Percentiles rank a stretch among this genome's conserved stretches.
These are phyloP conservation scores for Mesorhabditis belari DNA, from an alignment of 2,888 invertebrate species.

Conservation along the genomic window DNA sequence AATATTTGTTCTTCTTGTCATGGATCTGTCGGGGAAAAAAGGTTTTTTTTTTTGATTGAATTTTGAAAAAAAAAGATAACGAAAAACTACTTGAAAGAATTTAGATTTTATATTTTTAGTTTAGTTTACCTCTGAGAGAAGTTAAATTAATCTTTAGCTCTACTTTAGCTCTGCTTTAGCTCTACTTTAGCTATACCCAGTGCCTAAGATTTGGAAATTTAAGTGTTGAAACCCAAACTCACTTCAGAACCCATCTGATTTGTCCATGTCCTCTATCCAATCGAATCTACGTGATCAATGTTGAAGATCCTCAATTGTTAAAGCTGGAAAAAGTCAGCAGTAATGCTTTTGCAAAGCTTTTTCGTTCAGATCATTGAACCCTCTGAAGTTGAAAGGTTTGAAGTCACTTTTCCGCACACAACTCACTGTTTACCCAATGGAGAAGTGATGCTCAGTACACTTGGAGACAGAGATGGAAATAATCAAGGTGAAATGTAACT, in stretches of 20 bases:
- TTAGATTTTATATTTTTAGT: no score
- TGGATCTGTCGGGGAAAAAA: no score
- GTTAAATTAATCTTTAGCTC: no score
- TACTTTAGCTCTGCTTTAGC: no score
- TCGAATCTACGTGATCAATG: conserved; percentile 75
- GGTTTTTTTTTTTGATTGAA: no score
- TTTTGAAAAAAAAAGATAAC: no score
- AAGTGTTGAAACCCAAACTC: no score
- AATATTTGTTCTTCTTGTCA: conserved; percentile 91
- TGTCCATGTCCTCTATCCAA: conserved; percentile 75
- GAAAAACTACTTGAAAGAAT: not conserved
- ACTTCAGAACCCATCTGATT: conserved; percentile 70
- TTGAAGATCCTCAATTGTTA: conserved; percentile 39
- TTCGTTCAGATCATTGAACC: conserved; percentile 70
- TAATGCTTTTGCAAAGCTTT: not conserved
- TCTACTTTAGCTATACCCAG: no score
- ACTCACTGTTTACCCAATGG: conserved; percentile 85
- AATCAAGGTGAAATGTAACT: conserved; percentile 71
- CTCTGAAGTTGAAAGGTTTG: conserved; percentile 68
- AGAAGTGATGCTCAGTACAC: conserved; percentile 86
- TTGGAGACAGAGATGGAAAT: conserved; percentile 81
- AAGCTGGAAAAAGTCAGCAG: conserved; percentile 5
- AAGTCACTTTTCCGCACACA: conserved; percentile 83
- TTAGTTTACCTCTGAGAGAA: no score
- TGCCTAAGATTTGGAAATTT: no score